A percentile compares a stretch with the other conserved stretches of the same genome.
Evolutionary conservation across 2,888 invertebrate species (phyloP).

Genomic region (Eupithecia inturbata): DNA sequence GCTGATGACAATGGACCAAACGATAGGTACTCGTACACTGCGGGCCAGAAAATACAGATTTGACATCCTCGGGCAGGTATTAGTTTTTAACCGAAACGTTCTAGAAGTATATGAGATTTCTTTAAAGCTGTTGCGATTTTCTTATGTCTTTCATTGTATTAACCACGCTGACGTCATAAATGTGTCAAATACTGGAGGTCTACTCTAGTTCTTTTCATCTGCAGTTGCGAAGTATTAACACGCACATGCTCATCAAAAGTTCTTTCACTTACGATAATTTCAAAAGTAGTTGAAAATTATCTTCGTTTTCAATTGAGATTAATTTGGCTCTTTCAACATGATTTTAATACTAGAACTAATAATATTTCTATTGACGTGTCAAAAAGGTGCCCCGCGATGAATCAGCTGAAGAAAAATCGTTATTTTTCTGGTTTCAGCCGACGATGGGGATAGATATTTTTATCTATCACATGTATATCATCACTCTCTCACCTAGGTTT

Average conservation of each 20-base stretch:
- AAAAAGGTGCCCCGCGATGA: background rate
- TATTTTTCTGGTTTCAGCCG: background rate
- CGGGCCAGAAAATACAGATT: constrained; percentile 15
- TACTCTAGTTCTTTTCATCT: too few relatives aligned
- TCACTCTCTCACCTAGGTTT: background rate
- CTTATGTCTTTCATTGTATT: too few relatives aligned
- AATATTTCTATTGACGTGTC: background rate
- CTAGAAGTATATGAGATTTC: background rate
- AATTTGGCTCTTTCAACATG: background rate
- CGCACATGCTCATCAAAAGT: background rate
- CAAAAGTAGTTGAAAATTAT: too few relatives aligned
- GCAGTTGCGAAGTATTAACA: too few relatives aligned
- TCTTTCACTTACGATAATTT: background rate
- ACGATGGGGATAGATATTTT: background rate
- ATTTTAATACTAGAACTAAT: background rate
- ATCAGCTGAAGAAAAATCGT: background rate
- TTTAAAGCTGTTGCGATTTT: too few relatives aligned
- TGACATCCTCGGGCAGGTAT: background rate
- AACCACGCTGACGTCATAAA: too few relatives aligned
- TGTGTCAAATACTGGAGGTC: too few relatives aligned
- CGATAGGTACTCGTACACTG: constrained; percentile 37
- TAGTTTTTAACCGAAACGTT: background rate
- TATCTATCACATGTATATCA: background rate
- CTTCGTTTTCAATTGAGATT: background rate
- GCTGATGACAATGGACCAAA: constrained; percentile 30